These are phyloP conservation scores for Callyntrura guangdongensis DNA, from an alignment of 2,888 invertebrate genomes.

Conservation along the genomic window DNA sequence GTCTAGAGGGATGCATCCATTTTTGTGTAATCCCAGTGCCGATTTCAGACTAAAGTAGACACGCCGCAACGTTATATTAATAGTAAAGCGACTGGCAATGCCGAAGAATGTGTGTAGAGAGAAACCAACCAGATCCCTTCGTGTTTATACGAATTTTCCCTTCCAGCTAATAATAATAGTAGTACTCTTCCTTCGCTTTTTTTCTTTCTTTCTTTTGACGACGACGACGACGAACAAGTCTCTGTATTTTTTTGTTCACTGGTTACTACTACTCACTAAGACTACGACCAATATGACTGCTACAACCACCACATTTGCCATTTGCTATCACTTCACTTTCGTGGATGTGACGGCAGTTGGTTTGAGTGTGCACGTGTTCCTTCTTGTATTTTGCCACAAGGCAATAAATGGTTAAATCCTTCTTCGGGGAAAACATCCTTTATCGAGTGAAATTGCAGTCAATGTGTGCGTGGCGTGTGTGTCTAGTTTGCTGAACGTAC, in stretches of 20 bases:
- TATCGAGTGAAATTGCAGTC: slow-evolving; percentile 48
- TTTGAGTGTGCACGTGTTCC: slow-evolving; percentile 65
- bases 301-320: slow-evolving; percentile 9
- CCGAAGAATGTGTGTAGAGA: neutral
- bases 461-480: slow-evolving; percentile 29
- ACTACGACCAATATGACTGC: no score
- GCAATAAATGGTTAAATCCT: slow-evolving; percentile 61
- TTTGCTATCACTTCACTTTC: slow-evolving; percentile 37
- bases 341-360: slow-evolving; percentile 29
- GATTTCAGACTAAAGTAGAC: neutral
- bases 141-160: slow-evolving; percentile 25
- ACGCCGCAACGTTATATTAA: neutral
- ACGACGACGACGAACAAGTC: slow-evolving; percentile 26
- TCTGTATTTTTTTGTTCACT: neutral
- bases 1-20: slow-evolving; percentile 34
- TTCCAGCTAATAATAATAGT: slow-evolving; percentile 22
- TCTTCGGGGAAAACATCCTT: slow-evolving; percentile 56
- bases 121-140: neutral
- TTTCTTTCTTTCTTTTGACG: neutral
- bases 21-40: slow-evolving; percentile 19
- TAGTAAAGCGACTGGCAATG: neutral
- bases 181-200: neutral
- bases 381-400: slow-evolving; percentile 56
- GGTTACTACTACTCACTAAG: neutral
- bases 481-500: neutral